These are phyloP conservation scores for Coleophora flavipennella DNA, from an alignment of 2,888 invertebrate genomes.

Conservation along the genomic window DNA sequence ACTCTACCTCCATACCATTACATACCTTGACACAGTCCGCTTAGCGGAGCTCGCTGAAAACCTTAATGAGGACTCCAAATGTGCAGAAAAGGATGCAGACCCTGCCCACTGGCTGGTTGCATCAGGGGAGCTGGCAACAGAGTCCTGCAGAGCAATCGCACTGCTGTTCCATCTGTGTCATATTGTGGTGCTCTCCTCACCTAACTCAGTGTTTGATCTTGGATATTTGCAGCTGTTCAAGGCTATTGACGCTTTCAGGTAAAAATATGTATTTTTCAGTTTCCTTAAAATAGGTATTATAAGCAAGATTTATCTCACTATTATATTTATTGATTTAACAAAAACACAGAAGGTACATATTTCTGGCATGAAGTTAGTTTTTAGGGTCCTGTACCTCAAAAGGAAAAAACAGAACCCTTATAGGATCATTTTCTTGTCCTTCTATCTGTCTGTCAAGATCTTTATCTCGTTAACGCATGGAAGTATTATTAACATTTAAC, in stretches of 20 bases:
- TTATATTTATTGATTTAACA: too few species aligned
- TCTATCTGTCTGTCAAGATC: too few species aligned
- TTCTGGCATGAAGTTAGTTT: too few species aligned
- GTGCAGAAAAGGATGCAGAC: conserved; percentile 55
- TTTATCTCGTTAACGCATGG: too few species aligned
- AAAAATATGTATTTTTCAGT: conserved; percentile 13
- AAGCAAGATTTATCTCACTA: too few species aligned
- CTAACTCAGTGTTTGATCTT: conserved; percentile 79
- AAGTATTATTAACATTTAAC: too few species aligned
- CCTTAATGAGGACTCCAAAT: conserved; percentile 42
- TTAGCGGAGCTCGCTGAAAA: conserved; percentile 38
- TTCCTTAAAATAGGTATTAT: too few species aligned
- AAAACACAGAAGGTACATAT: too few species aligned
- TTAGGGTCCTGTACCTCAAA: too few species aligned
- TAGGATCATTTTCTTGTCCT: too few species aligned
- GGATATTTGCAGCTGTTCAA: conserved; percentile 86
- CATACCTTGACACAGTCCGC: conserved; percentile 51
- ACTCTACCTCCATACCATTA: conserved; percentile 69
- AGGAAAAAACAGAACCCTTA: too few species aligned
- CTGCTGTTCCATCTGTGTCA: conserved; percentile 87
- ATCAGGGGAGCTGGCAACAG: conserved; percentile 56
- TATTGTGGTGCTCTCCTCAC: conserved; percentile 73
- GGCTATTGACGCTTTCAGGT: conserved; percentile 85
- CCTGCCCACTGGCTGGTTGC: conserved; percentile 77
- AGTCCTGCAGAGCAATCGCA: conserved; percentile 78